These are phyloP conservation scores for Mastacembelus armatus DNA, from an alignment of 2,797 vertebrate species.

Conservation along the genomic window DNA sequence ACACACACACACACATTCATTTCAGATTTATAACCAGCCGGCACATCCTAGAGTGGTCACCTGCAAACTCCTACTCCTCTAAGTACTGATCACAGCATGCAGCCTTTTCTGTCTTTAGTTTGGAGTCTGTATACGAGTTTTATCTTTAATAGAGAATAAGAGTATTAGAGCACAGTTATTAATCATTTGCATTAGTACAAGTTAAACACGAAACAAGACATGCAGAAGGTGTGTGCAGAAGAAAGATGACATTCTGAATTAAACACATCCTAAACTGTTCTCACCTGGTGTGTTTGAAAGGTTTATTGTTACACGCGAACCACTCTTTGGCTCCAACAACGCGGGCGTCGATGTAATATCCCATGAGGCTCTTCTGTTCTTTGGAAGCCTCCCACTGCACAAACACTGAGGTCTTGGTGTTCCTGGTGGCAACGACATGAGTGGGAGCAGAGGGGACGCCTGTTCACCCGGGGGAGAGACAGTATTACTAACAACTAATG, in stretches of 20 bases:
- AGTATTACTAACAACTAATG: not conserved
- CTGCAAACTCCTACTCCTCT: no score
- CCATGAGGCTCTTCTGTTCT: constrained; percentile 86
- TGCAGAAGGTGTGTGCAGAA: no score
- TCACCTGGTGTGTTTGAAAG: constrained; percentile 91
- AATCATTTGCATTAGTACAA: no score
- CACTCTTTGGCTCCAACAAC: constrained; percentile 88
- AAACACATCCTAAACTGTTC: no score
- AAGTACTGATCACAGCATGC: no score
- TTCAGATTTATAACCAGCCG: not conserved
- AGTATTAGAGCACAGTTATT: no score
- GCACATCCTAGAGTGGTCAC: not conserved
- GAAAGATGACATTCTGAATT: no score
- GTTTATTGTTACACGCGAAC: constrained; percentile 95
- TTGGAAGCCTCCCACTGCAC: constrained; percentile 94
- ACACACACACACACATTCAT: rapidly evolving
- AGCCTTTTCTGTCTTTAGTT: no score
- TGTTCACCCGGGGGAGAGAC: constrained; percentile 44
- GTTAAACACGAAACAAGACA: no score
- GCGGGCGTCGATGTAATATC: constrained; percentile 94
- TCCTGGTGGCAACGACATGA: constrained; percentile 88
- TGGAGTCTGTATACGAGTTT: no score
- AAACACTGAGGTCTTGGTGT: constrained; percentile 94
- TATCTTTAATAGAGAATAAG: no score
- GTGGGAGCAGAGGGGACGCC: constrained; percentile 91